These are phyloP conservation scores for Pachyuromys duprasi DNA, from an alignment of 2,797 vertebrate species.

Conservation along the genomic window DNA sequence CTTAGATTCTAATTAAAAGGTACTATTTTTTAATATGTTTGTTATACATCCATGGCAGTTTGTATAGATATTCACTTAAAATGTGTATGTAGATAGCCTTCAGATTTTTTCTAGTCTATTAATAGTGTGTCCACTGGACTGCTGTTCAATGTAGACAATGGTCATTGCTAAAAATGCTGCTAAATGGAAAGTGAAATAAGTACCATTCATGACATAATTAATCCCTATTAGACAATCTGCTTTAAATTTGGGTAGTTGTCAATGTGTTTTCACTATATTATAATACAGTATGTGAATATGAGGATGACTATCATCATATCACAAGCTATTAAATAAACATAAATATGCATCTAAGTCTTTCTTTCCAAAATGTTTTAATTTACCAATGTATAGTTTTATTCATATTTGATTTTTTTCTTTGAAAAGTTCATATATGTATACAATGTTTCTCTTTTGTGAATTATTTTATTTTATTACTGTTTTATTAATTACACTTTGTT, in stretches of 20 bases:
- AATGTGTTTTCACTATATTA: conserved; percentile 6
- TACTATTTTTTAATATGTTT: conserved; percentile 8
- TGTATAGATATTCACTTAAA: not conserved
- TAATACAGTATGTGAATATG: not conserved
- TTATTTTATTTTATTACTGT: too few relatives aligned
- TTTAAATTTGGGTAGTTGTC: conserved; percentile 5
- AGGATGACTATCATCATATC: not conserved
- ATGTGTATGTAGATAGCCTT: not conserved
- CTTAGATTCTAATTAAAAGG: not conserved
- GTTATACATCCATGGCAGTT: not conserved
- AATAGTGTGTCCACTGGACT: not conserved
- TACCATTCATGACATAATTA: conserved; percentile 85
- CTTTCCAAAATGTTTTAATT: conserved; percentile 70
- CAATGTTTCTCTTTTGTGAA: too few relatives aligned
- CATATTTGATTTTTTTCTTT: not conserved
- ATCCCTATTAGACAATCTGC: not conserved
- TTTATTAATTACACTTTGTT: too few relatives aligned
- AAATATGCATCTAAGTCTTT: not conserved
- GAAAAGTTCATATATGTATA: not conserved
- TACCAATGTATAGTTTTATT: not conserved
- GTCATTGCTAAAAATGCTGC: not conserved
- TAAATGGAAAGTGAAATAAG: conserved; percentile 80
- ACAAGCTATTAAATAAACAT: not conserved
- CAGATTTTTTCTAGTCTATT: not conserved
- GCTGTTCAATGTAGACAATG: not conserved